Conservation (phyloP, 2,113 vertebrate species). For the Myrmecobius fasciatus region DNA sequence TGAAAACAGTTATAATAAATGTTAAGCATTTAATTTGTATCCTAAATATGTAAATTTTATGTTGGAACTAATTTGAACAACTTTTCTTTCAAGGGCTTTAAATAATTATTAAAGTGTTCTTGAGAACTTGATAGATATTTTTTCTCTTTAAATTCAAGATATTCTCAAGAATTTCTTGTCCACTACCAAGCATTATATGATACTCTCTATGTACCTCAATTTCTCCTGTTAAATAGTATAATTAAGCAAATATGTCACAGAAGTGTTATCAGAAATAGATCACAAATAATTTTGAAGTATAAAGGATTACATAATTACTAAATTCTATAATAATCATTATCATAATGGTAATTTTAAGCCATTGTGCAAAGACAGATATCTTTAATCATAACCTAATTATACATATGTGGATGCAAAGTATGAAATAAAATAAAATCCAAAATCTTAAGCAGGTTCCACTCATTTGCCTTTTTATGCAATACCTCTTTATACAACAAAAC, state of each 20-base stretch:
- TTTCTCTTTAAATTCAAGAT: constrained; percentile 8
- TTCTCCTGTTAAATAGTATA: constrained; percentile 59
- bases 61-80: constrained; percentile 16
- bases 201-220: constrained; percentile 36
- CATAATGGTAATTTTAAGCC: constrained; percentile 78
- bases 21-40: constrained; percentile 17
- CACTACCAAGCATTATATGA: background rate
- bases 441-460: constrained; percentile 31
- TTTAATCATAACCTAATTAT: constrained; percentile 72
- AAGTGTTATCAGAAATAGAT: constrained; percentile 68
- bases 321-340: constrained; percentile 77
- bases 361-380: constrained; percentile 62
- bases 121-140: constrained; percentile 5
- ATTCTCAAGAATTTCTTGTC: background rate
- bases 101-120: background rate
- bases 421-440: constrained; percentile 66
- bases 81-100: constrained; percentile 39
- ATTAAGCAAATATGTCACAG: constrained; percentile 57
- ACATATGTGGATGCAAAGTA: constrained; percentile 57
- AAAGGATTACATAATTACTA: constrained; percentile 78
- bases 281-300: constrained; percentile 77
- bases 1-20: constrained; percentile 38
- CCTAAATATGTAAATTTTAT: background rate
- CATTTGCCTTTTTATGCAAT: constrained; percentile 8
- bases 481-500: background rate